Evolutionary conservation across 2,888 invertebrate species (phyloP).

Genomic region (Disparrhopalites patrizii): DNA sequence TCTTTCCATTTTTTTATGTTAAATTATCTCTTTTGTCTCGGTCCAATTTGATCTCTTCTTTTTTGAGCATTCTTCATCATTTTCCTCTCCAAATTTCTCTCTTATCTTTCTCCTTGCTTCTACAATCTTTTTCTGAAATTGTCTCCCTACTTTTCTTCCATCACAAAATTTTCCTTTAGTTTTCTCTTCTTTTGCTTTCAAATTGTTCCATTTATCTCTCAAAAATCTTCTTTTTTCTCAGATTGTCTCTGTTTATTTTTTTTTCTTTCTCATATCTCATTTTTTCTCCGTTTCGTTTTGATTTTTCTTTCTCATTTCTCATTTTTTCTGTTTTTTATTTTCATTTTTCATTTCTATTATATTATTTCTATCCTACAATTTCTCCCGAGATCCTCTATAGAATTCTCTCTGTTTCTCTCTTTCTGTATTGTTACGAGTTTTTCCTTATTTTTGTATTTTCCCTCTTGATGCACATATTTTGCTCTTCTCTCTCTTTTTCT

Average conservation of each 20-base stretch:
- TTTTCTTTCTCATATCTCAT: neutral
- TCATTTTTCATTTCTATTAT: no score
- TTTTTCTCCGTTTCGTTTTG: no score
- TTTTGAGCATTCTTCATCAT: neutral
- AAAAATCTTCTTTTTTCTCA: no score
- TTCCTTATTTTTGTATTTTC: no score
- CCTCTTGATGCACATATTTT: no score
- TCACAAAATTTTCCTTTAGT: no score
- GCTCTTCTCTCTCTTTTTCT: no score
- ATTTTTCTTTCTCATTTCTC: no score
- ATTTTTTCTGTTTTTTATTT: neutral
- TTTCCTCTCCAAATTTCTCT: neutral
- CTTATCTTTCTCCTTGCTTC: neutral
- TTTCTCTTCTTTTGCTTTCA: no score
- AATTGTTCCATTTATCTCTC: no score
- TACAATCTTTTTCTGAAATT: neutral
- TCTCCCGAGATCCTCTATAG: neutral
- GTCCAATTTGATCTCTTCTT: neutral
- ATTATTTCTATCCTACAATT: neutral
- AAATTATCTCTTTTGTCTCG: neutral
- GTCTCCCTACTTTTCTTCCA: neutral
- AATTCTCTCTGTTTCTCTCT: neutral
- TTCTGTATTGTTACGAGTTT: no score
- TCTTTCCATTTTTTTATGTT: neutral
- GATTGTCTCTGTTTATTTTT: no score